phyloP scores from a whole-genome alignment of 2,797 vertebrate species.

The Xerus rutilus region DNA sequence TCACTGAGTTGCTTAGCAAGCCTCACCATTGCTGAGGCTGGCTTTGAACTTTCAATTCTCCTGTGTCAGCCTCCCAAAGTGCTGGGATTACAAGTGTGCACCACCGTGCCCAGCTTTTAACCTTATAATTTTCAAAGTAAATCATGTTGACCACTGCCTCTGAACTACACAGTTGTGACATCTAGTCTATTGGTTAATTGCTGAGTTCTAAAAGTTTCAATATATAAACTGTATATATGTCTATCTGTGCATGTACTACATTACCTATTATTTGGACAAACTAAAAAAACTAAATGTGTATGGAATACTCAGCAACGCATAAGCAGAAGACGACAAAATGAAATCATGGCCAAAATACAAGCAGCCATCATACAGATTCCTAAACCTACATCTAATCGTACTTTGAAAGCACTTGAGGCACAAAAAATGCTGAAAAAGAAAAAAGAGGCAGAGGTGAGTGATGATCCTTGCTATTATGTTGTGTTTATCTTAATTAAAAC shows the following conservation, averaged over 20 bases:
- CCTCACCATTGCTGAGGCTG: too few relatives aligned
- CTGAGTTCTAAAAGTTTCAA: not conserved
- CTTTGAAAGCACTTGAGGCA: constrained; percentile 86
- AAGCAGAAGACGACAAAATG: constrained; percentile 88
- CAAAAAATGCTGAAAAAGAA: constrained; percentile 89
- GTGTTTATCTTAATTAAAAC: not conserved
- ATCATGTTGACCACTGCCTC: not conserved
- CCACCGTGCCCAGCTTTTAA: not conserved
- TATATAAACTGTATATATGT: constrained; percentile 22
- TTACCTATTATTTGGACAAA: constrained; percentile 9
- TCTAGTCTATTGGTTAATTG: not conserved
- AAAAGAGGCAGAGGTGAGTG: constrained; percentile 92
- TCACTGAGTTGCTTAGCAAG: too few relatives aligned
- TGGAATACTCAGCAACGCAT: constrained; percentile 86
- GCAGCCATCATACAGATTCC: constrained; percentile 89
- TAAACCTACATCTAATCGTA: constrained; percentile 87
- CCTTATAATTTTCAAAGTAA: constrained; percentile 10
- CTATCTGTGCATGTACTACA: constrained; percentile 43
- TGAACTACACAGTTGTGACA: not conserved
- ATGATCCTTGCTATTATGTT: not conserved
- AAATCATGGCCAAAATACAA: constrained; percentile 90
- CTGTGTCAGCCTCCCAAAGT: too few relatives aligned
- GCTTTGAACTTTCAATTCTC: too few relatives aligned
- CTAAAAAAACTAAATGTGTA: constrained; percentile 58
- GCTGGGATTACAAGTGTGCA: too few relatives aligned